phyloP scores from a whole-genome alignment of 1,140 invertebrate species.

The Drosophila pectinifera region DNA sequence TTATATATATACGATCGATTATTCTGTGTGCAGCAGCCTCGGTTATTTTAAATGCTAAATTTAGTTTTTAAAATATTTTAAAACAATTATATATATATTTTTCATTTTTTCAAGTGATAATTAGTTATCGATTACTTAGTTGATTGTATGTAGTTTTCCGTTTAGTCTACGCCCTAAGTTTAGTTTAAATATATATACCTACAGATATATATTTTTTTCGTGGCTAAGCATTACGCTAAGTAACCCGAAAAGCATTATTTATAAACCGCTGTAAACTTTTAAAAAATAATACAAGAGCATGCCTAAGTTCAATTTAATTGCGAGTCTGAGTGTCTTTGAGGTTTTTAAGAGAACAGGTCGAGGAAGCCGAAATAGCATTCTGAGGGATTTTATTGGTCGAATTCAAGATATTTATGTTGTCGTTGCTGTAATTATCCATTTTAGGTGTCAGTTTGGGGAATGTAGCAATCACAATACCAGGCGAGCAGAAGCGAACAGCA shows the following conservation, averaged over 20 bases:
- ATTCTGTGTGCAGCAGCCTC: slow-evolving; percentile 40
- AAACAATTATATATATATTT: slow-evolving; percentile 50
- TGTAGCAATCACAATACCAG: too few relatives aligned
- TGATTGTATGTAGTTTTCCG: slow-evolving; percentile 69
- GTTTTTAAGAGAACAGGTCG: too few relatives aligned
- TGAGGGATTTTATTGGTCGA: too few relatives aligned
- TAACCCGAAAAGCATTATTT: slow-evolving; percentile 59
- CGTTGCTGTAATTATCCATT: too few relatives aligned
- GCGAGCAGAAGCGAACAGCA: too few relatives aligned
- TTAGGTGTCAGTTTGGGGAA: too few relatives aligned
- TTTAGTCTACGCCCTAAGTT: slow-evolving; percentile 70
- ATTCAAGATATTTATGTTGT: too few relatives aligned
- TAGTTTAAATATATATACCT: slow-evolving; percentile 52
- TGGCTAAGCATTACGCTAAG: slow-evolving; percentile 62
- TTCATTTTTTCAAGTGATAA: slow-evolving; percentile 75
- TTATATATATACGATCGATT: slow-evolving; percentile 35
- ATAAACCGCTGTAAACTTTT: slow-evolving; percentile 63
- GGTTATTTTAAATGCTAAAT: slow-evolving; percentile 33
- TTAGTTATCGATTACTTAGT: slow-evolving; percentile 63
- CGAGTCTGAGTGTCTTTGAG: neutral
- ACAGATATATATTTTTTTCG: slow-evolving; percentile 28
- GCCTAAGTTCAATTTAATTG: slow-evolving; percentile 59
- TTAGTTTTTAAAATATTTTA: slow-evolving; percentile 62
- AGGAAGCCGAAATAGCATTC: too few relatives aligned
- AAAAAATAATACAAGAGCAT: slow-evolving; percentile 67